Evolutionary conservation across 2,888 invertebrate genomes (phyloP), one percentile per base, ranked within the genome.

Genomic region (Leucoptera coffeella): DNA sequence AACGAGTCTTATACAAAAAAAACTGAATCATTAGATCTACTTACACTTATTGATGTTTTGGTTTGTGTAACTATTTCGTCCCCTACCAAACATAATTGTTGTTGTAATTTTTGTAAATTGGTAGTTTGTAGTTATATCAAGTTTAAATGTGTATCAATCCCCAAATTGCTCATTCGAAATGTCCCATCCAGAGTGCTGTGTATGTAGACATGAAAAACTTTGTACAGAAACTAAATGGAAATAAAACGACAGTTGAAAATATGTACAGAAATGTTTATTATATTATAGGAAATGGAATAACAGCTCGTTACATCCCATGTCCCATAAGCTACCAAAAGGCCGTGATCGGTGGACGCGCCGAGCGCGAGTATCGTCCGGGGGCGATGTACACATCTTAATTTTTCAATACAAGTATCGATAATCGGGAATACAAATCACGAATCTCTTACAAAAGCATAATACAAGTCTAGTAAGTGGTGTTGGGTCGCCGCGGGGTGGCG

Each of bases 221-320:
- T n/a, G n/a, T n/a, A n/a, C n/a, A n/a, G n/a, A n/a, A n/a, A n/a
- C n/a, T n/a, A n/a, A n/a, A n/a, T n/a, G n/a, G n/a, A n/a, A n/a
- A n/a, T n/a, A n/a, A n/a, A n/a, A n/a, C n/a, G n/a, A n/a, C 40
- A 49, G 25, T 56, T 58, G 50, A 62, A 57, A 67, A 60, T 71
- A 71, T 69, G 67, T 69, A 69, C 69, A 69, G 62, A 62, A 45
- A 61, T 52, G 59, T 67, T 64, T 61, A 58, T 60, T 64, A n/a
- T n/a, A n/a, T 55, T 47, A 52, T 56, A 56, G 60, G 62, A 62
- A 58, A 55, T 47, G 53, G 52, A 62, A 53, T 53, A 50, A 56
- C 51, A 52, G 47, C 50, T 47, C 43, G 51, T 44, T 42, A 44
- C 43, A 49, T 47, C 47, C 50, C 50, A 51, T 52, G 50, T 51